These are phyloP conservation scores for Lampris megalopsis DNA, from an alignment of 2,113 vertebrate genomes.

Conservation along the genomic window DNA sequence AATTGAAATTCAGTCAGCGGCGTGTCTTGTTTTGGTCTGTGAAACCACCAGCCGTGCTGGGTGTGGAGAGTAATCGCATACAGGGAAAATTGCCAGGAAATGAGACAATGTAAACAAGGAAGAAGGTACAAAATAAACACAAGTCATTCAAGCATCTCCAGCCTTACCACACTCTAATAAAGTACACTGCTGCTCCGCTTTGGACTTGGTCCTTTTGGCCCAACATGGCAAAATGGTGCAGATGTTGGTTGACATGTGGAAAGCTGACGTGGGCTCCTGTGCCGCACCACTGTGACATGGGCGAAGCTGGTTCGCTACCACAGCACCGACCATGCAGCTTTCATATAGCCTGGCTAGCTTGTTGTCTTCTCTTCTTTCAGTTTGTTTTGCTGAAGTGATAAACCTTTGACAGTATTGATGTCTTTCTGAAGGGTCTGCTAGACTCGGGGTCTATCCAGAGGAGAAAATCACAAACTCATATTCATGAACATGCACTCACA, in stretches of 20 bases:
- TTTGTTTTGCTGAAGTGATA: not conserved
- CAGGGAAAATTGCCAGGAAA: constrained; percentile 78
- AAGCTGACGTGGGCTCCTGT: too few relatives aligned
- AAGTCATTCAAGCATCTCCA: constrained; percentile 71
- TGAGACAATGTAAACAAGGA: constrained; percentile 76
- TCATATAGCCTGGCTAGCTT: not conserved
- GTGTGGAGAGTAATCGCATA: constrained; percentile 72
- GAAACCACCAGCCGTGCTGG: constrained; percentile 70
- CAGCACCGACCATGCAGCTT: too few relatives aligned
- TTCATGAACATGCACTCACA: constrained; percentile 31
- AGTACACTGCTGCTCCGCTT: constrained; percentile 43
- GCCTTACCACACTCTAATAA: constrained; percentile 66
- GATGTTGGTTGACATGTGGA: not conserved
- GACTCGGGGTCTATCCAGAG: constrained; percentile 41
- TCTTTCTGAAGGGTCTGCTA: not conserved
- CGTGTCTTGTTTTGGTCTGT: constrained; percentile 78
- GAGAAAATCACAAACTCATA: constrained; percentile 46
- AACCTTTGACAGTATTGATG: constrained; percentile 10
- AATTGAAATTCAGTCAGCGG: constrained; percentile 75
- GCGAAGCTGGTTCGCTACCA: too few relatives aligned
- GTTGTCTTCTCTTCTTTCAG: constrained; percentile 18
- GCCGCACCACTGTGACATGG: too few relatives aligned
- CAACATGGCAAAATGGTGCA: constrained; percentile 1
- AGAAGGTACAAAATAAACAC: constrained; percentile 75
- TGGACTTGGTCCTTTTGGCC: constrained; percentile 26